Conservation (phyloP, 1,140 invertebrate species). For the Elymnias hypermnestra region DNA sequence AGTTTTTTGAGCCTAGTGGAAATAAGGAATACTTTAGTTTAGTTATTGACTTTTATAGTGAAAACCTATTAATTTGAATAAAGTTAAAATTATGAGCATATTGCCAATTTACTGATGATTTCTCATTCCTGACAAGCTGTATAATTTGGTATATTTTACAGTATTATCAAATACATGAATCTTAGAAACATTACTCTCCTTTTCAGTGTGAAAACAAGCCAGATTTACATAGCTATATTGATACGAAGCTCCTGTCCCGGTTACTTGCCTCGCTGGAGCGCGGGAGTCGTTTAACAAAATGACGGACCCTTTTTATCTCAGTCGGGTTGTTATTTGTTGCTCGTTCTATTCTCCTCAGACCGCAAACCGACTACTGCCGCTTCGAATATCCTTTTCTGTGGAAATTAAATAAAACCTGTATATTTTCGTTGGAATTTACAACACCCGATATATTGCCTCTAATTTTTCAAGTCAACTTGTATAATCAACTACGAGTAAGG, state of each 20-base stretch:
- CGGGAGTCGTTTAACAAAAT: slow-evolving; percentile 34
- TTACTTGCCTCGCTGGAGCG: slow-evolving; percentile 18
- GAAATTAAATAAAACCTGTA: slow-evolving; percentile 46
- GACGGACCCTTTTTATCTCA: slow-evolving; percentile 36
- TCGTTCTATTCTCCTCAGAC: slow-evolving; percentile 51
- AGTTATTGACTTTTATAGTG: too few relatives aligned
- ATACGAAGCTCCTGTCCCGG: neutral
- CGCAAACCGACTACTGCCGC: slow-evolving; percentile 52
- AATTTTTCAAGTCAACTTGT: slow-evolving; percentile 1
- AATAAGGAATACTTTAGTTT: too few relatives aligned
- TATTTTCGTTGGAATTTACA: slow-evolving; percentile 18
- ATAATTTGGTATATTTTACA: too few relatives aligned
- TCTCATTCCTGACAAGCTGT: too few relatives aligned
- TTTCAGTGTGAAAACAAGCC: too few relatives aligned
- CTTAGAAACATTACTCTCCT: too few relatives aligned
- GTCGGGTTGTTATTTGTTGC: slow-evolving; percentile 47
- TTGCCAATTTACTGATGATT: too few relatives aligned
- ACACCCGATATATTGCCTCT: neutral
- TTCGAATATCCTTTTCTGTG: slow-evolving; percentile 55
- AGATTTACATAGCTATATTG: too few relatives aligned
- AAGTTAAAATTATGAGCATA: too few relatives aligned
- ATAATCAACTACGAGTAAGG: neutral
- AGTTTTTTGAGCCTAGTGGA: too few relatives aligned
- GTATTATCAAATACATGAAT: too few relatives aligned
- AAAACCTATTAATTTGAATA: too few relatives aligned